Evolutionary conservation across 2,888 invertebrate species (phyloP).

Genomic region (Stomorhina lunata): DNA sequence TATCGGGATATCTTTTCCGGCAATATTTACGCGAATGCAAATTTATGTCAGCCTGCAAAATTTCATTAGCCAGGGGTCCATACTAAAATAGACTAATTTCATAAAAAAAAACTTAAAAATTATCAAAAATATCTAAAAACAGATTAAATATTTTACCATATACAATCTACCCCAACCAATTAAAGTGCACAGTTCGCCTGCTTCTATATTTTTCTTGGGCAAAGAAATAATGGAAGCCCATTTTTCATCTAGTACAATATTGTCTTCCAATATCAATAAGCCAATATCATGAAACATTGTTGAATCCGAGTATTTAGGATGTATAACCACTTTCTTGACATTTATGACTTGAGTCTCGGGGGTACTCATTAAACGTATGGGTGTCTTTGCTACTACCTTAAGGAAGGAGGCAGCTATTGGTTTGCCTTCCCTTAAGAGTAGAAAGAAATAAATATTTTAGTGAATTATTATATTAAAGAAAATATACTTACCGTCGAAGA

Average conservation of each 20-base stretch:
- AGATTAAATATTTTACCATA: background rate
- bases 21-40: conserved; percentile 44
- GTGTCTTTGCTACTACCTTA: conserved; percentile 47
- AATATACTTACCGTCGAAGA: conserved; percentile 53
- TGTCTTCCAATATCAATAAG: background rate
- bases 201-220: background rate
- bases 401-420: background rate
- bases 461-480: background rate
- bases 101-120: too few relatives aligned
- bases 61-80: conserved; percentile 68
- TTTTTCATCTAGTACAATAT: conserved; percentile 19
- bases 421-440: background rate
- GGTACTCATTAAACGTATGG: conserved; percentile 14
- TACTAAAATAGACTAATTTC: conserved; percentile 11
- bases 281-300: conserved; percentile 37
- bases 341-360: background rate
- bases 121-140: background rate
- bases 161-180: conserved; percentile 71
- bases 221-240: conserved; percentile 5
- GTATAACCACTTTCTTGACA: background rate
- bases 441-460: background rate
- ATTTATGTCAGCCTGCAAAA: conserved; percentile 68
- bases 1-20: conserved; percentile 1
- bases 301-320: background rate
- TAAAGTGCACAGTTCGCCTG: conserved; percentile 62